These are phyloP conservation scores for Paramormyrops kingsleyae DNA, from an alignment of 2,113 vertebrate species.

Conservation along the genomic window DNA sequence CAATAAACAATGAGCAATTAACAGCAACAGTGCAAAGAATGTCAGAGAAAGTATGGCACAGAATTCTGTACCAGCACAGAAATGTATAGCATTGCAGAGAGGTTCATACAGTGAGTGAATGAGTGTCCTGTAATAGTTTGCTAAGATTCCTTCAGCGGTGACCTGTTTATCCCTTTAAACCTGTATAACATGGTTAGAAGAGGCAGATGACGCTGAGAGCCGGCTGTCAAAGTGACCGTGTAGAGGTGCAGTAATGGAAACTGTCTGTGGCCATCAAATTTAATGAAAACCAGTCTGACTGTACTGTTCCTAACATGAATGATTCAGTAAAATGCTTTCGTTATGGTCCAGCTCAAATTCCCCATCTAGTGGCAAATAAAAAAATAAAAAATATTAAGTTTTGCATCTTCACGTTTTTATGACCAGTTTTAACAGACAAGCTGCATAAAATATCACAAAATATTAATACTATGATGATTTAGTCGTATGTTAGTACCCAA, in stretches of 20 bases:
- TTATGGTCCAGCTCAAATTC: not conserved
- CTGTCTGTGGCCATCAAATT: not conserved
- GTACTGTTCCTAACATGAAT: not conserved
- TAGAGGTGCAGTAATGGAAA: not conserved
- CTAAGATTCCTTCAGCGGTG: not conserved
- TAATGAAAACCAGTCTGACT: not conserved
- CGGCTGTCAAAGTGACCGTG: not conserved
- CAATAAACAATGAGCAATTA: not conserved
- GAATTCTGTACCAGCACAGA: not conserved
- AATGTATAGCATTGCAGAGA: not conserved
- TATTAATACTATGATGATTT: not conserved
- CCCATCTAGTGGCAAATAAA: constrained; percentile 36
- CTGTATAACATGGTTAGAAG: not conserved
- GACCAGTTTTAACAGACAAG: not conserved
- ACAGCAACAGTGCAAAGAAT: not conserved
- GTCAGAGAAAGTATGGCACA: not conserved
- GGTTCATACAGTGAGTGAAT: not conserved
- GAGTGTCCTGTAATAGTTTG: not conserved
- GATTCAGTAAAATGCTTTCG: not conserved
- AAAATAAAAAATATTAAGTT: not conserved
- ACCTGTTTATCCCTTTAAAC: not conserved
- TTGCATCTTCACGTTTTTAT: not conserved
- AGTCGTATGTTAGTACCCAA: not conserved
- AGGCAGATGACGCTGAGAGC: not conserved
- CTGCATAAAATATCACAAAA: not conserved